phyloP scores from a whole-genome alignment of 35 echinoderm and acorn worm species.

The Lytechinus variegatus region DNA sequence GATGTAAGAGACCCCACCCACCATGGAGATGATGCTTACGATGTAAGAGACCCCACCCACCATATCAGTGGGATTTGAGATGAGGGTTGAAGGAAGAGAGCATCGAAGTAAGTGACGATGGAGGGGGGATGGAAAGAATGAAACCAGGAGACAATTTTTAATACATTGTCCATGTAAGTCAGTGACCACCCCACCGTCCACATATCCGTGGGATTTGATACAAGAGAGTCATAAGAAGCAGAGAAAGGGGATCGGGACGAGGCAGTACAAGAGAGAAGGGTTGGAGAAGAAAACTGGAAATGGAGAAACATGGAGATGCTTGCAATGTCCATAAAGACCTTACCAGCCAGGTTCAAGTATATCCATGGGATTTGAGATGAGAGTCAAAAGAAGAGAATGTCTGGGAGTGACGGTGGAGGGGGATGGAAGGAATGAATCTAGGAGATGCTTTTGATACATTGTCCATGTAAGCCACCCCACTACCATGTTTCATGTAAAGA shows the following conservation, averaged over 20 bases:
- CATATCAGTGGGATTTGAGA: conserved; percentile 2
- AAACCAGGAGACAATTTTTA: neutral
- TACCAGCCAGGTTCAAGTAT: neutral
- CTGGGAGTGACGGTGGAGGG: neutral
- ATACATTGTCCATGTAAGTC: too few relatives aligned
- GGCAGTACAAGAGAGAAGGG: neutral
- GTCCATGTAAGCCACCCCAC: too few relatives aligned
- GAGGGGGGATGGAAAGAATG: neutral
- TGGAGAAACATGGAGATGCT: neutral
- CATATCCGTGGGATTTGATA: too few relatives aligned
- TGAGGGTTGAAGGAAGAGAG: neutral
- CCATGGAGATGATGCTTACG: too few relatives aligned
- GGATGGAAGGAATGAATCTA: neutral
- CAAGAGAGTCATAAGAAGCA: neutral
- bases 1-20: too few relatives aligned
- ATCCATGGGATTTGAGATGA: neutral
- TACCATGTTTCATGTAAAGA: too few relatives aligned
- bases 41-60: too few relatives aligned
- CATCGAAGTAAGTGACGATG: neutral
- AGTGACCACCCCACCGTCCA: too few relatives aligned
- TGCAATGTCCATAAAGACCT: too few relatives aligned
- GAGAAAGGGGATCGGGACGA: neutral
- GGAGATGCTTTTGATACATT: neutral
- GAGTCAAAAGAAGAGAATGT: neutral
- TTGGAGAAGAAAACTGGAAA: neutral